A percentile compares a stretch with the other conserved stretches of the same genome.
These are phyloP conservation scores for Bolinopsis microptera DNA, from an alignment of 37 sponge, comb jelly and placozoan genomes.

Conservation along the genomic window DNA sequence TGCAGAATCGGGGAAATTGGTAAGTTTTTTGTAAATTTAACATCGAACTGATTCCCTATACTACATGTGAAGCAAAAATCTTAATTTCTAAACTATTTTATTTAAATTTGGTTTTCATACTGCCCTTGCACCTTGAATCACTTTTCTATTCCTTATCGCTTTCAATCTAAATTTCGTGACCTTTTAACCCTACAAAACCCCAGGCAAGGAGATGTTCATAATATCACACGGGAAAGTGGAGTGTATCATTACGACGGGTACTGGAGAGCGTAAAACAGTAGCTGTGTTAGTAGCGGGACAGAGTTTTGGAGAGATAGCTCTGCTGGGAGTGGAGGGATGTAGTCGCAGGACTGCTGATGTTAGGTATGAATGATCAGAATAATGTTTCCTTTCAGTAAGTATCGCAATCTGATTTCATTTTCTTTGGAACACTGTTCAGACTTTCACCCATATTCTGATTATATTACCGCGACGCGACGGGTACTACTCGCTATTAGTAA, in stretches of 20 bases:
- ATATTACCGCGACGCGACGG: too few species aligned
- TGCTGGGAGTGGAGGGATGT: conserved; percentile 56
- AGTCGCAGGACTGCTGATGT: conserved; percentile 56
- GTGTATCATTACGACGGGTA: background rate
- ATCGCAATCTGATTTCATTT: too few species aligned
- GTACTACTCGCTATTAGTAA: too few species aligned
- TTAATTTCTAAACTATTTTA: too few species aligned
- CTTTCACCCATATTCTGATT: background rate
- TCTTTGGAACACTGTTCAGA: background rate
- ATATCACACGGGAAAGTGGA: conserved; percentile 40
- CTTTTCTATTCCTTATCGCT: too few species aligned
- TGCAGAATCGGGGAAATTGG: conserved; percentile 65
- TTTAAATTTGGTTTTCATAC: too few species aligned
- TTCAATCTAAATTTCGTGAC: too few species aligned
- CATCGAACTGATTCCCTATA: background rate
- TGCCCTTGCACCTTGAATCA: too few species aligned
- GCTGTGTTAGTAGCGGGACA: conserved; percentile 55
- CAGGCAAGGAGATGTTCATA: conserved; percentile 51
- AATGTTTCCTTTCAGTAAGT: too few species aligned
- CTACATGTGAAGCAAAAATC: too few species aligned
- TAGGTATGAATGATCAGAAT: too few species aligned
- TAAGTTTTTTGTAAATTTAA: background rate
- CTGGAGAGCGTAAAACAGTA: conserved; percentile 25
- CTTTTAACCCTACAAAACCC: too few species aligned
- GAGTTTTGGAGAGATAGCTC: conserved; percentile 62